Evolutionary conservation across 2,113 vertebrate genomes (phyloP), one percentile per base, ranked within the genome.

Genomic region (Actenoides lindsayi): DNA sequence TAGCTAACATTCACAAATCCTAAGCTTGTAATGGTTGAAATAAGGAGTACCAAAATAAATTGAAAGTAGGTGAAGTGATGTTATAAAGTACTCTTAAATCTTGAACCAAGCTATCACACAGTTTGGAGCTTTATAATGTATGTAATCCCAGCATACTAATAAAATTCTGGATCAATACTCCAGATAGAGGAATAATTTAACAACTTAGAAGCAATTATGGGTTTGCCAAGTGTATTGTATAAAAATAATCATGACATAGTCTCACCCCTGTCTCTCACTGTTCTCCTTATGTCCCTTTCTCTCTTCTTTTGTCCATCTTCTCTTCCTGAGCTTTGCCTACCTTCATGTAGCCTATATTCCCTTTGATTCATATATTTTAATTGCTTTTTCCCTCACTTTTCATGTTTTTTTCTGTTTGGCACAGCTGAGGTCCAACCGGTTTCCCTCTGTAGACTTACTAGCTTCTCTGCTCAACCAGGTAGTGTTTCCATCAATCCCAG

Each of bases 111-210:
- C 35, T 84, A 56, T 41, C 64, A 54, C 25, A 53, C 15, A 53
- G 13, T 51, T 91, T 79, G 65, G 51, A 93, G 90, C 57, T 67
- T 87, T 64, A 71, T 92, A 81, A 87, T 25, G 15, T 81, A 48
- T 83, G 35, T 30, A 89, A 87, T 89, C 77, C 88, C 81, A 94
- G 16, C 2, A 2, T 56, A 71, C 68, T 93, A 92, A 96, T 94
- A 79, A 95, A 89, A 92, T 48, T 74, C 53, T 75, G 51, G 77
- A 96, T 95, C 93, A 82, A 71, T 95, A 91, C 56, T 68, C 39
- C 24, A 84, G 44, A 90, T 33, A 53, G 68, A 92, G 27, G 27
- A 93, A 89, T 94, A 94, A 94, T 94, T 93, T 83, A 93, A 91
- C 23, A 93, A 90, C 15, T 64, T 81, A 68, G 53, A 31, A 81